Evolutionary conservation across 2,888 invertebrate species (phyloP).

Genomic region (Tetranychus piercei): DNA sequence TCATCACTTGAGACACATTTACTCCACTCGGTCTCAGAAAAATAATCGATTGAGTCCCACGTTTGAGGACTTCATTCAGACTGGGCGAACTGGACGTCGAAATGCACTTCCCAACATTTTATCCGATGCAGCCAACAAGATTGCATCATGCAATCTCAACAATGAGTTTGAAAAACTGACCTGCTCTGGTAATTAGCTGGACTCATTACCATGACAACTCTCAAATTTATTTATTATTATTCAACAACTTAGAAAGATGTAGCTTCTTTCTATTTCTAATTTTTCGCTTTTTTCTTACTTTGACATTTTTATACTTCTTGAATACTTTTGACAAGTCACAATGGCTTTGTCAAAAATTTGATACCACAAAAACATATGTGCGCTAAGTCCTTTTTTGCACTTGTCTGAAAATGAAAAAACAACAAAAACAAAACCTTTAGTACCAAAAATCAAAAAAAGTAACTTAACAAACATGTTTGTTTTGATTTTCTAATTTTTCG

Average conservation of each 20-base stretch:
- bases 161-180: conserved; percentile 50
- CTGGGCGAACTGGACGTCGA: conserved; percentile 63
- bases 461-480: background rate
- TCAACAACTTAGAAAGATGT: background rate
- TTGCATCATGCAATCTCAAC: conserved; percentile 38
- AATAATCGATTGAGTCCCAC: background rate
- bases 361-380: no score
- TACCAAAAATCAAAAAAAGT: background rate
- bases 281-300: no score
- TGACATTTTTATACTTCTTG: no score
- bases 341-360: no score
- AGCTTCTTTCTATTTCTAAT: no score
- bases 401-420: no score
- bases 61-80: conserved; percentile 54
- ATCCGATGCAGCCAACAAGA: conserved; percentile 42
- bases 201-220: background rate
- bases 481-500: background rate
- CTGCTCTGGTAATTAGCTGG: conserved; percentile 33
- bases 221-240: background rate
- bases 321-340: no score
- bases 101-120: conserved; percentile 71
- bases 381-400: no score
- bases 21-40: background rate
- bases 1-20: background rate
- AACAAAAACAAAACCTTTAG: background rate